Percentiles rank a stretch among this genome's conserved stretches.
Evolutionary conservation across 2,888 invertebrate genomes (phyloP).

Genomic region (Erebia ligea): DNA sequence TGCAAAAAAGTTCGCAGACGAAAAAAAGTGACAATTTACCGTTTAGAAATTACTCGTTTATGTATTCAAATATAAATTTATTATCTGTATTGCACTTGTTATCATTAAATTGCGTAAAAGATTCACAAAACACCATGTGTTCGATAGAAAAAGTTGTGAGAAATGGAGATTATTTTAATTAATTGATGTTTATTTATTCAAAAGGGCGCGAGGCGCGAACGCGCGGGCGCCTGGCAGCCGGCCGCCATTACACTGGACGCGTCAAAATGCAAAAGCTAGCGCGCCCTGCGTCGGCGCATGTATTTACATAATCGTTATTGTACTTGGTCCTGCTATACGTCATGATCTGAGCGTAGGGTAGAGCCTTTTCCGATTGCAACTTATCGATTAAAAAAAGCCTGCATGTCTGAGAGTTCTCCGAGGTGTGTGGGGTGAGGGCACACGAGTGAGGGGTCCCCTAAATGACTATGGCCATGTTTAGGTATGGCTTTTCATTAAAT

Average conservation of each 20-base stretch:
- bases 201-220: slow-evolving; percentile 49
- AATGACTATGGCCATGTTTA: too few species aligned
- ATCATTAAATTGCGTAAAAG: neutral
- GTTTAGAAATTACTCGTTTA: slow-evolving; percentile 1
- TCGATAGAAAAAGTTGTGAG: neutral
- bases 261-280: slow-evolving; percentile 52
- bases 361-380: slow-evolving; percentile 22
- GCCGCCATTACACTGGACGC: slow-evolving; percentile 75
- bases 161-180: slow-evolving; percentile 1
- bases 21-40: slow-evolving; percentile 21
- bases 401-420: too few species aligned
- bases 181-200: slow-evolving; percentile 26
- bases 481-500: too few species aligned
- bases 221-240: slow-evolving; percentile 66
- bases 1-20: slow-evolving; percentile 31
- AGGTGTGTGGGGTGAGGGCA: too few species aligned
- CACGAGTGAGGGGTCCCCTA: too few species aligned
- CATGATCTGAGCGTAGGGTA: slow-evolving; percentile 42
- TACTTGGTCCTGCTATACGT: slow-evolving; percentile 59
- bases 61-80: neutral
- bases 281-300: slow-evolving; percentile 61
- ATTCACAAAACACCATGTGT: neutral
- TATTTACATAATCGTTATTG: slow-evolving; percentile 72
- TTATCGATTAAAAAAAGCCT: slow-evolving; percentile 33
- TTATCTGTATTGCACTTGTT: slow-evolving; percentile 12